Base-by-base conservation (phyloP, 2,888 invertebrate genomes). In the Eurytoma adleriae region DNA sequence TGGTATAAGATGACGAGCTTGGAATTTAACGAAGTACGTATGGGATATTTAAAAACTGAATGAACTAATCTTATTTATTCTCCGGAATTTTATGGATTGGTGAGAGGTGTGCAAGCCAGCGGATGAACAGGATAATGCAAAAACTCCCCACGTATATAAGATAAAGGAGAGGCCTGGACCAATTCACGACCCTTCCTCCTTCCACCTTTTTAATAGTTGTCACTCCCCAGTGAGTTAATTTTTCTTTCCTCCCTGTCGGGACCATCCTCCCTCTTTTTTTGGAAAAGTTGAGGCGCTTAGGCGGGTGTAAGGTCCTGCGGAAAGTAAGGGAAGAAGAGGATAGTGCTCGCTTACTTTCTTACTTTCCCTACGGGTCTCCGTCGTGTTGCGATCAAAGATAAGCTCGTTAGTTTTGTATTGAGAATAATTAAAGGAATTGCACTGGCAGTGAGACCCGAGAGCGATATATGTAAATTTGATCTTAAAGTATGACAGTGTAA, bases 351-450 rank as follows among this genome's bases (percentile, higher is more conserved):
- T 52, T 27, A 48, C 56, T 75, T 68, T 59, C 50, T 48, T 27
- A 24, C 52, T 40, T 27, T 50, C 64, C 16, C 27, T 5, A 5
- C 30, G 40, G 54, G 10, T 1, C 18, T 10, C 48, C 14, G 4
- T 14, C 61, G 30, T 54, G 76, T 59, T 66, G 57, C 64, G 74
- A 81, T 81, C 69, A 78, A 78, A 78, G 73, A 78, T 74, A 27
- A 75, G 67, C 69, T 70, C 79, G 75, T 79, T 79, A 75, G 52
- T 71, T 67, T 71, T 54, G 18, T 69, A 80, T 71, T 80, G 67
- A 56, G 78, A 75, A 81, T 74, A 81, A 81, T 81, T 81, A 74
- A 78, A 78, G 76, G 67, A 74, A 59, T 64, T 40, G 77, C 64
- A 69, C 30, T 40, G 5, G 48, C 18, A 61, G 61, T 3, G 48